Base-by-base conservation (phyloP, 2,888 invertebrate genomes). In the Rosalia funebris region DNA sequence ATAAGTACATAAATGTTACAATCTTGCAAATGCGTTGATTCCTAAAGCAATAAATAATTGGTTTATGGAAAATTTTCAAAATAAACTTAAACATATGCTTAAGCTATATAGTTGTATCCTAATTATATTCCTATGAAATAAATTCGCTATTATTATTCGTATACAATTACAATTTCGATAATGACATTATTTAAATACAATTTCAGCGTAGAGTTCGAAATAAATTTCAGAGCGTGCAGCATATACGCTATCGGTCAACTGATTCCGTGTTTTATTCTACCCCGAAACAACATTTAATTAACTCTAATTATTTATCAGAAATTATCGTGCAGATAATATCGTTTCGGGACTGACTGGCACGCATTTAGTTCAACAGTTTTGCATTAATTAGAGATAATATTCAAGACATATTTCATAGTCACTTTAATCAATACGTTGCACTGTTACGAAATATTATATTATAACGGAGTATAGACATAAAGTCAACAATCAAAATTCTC, bases 291-390 rank as follows among this genome's bases (percentile, higher is more conserved):
- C 34, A n/a, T 34, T 34, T 34, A 34, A 34, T 34, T 34, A 34
- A 34, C 10, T 34, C 34, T 34, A 34, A 34, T 34, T 34, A 34
- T 34, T 34, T 34, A 34, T 34, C 34, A 10, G 34, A 11, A 34
- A 34, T 34, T 34, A 11, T 11, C 34, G 34, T 34, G 34, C 34
- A 34, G 34, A 34, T 34, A 34, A 34, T 34, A 34, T 34, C 34
- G 11, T 34, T 34, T 34, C 11, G 10, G 11, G 10, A n/a, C 34
- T n/a, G 11, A 34, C 34, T 11, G 11, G 34, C 34, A 34, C 34
- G 34, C 34, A 34, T 11, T 7, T 34, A 11, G 34, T n/a, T 34
- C 11, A 34, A n/a, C 34, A 34, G 7, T 34, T 34, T 34, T 34
- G 34, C 7, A 34, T 34, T 34, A 34, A 34, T 34, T 34, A 34